Conservation (phyloP, 2,888 invertebrate species). For the Steinernema scapterisci region DNA sequence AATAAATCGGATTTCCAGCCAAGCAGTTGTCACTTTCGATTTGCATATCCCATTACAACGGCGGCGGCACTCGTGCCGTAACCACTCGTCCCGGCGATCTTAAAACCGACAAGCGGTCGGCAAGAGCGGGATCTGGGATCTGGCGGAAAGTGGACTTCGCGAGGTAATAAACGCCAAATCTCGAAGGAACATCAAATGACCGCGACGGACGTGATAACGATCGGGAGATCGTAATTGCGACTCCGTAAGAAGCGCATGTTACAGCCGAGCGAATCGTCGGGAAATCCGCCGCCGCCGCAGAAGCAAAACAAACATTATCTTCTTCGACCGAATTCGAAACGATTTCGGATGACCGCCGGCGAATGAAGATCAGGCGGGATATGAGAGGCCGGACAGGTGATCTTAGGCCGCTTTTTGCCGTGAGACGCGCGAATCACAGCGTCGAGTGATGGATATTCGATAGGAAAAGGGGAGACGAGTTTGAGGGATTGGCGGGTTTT, state of each 20-base stretch:
- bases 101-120: too few species aligned
- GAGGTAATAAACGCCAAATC: slow-evolving; percentile 26
- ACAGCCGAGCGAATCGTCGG: neutral
- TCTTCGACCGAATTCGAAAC: neutral
- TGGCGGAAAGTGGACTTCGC: neutral
- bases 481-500: too few species aligned
- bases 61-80: neutral
- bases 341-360: neutral
- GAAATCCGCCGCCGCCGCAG: neutral
- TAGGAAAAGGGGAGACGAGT: too few species aligned
- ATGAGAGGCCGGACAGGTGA: too few species aligned
- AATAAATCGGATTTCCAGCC: neutral
- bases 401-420: neutral
- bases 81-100: neutral
- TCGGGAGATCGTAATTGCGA: slow-evolving; percentile 28
- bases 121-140: neutral
- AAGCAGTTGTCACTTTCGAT: slow-evolving; percentile 30
- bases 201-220: slow-evolving; percentile 31
- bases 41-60: slow-evolving; percentile 21
- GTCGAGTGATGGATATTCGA: neutral
- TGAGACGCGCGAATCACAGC: neutral
- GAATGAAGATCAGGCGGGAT: too few species aligned
- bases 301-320: slow-evolving; percentile 18
- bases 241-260: slow-evolving; percentile 10
- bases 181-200: neutral